Evolutionary conservation across 2,113 vertebrate species (phyloP).

Genomic region (Phoenicopterus ruber): DNA sequence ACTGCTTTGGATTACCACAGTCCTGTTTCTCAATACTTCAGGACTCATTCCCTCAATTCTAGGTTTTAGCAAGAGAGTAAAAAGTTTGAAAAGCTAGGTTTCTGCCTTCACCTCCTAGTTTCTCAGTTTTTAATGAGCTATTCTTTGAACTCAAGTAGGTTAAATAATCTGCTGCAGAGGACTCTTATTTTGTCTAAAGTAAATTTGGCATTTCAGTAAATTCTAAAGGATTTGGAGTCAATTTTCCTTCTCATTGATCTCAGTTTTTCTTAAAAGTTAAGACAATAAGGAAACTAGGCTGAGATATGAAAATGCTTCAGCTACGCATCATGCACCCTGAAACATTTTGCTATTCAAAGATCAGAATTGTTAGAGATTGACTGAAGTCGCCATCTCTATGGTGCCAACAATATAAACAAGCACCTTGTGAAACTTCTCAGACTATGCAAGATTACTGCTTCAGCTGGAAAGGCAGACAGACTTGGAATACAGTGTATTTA

Average conservation of each 20-base stretch:
- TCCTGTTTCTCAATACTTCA: neutral
- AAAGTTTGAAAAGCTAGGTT: neutral
- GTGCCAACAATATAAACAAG: neutral
- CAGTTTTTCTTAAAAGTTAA: neutral
- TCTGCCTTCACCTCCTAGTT: neutral
- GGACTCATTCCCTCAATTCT: neutral
- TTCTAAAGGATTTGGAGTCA: neutral
- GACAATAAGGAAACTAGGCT: neutral
- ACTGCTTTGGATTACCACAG: neutral
- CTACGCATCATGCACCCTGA: neutral
- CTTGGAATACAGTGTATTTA: neutral
- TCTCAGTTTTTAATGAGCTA: neutral
- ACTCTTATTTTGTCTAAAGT: neutral
- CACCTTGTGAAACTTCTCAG: neutral
- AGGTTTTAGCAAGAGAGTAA: neutral
- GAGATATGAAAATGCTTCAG: neutral
- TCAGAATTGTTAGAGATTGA: neutral
- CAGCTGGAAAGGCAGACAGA: neutral
- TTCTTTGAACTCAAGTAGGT: neutral
- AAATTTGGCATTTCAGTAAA: neutral
- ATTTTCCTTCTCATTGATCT: neutral
- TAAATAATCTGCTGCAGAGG: neutral
- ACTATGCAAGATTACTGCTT: neutral
- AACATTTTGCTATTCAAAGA: neutral
- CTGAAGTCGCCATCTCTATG: neutral